Percentiles rank a stretch among this genome's conserved stretches.
These are phyloP conservation scores for Sicus ferrugineus DNA, from an alignment of 2,888 invertebrate species.

Conservation along the genomic window DNA sequence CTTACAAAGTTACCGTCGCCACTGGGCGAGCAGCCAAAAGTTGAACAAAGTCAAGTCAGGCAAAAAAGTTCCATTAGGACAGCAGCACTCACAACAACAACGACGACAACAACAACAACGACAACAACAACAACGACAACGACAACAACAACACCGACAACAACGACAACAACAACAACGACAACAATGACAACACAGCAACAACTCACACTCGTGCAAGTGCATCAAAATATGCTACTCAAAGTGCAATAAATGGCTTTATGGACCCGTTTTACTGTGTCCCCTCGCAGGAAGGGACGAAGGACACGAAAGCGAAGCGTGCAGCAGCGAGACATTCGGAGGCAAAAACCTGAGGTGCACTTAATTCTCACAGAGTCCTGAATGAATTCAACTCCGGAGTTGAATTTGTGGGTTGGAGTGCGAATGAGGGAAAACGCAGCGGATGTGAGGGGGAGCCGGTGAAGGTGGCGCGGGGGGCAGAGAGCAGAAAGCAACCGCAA, in stretches of 20 bases:
- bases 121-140: neutral
- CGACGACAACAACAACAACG: neutral
- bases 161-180: neutral
- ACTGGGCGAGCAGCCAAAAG: slow-evolving; percentile 21
- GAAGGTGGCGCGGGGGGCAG: too few species aligned
- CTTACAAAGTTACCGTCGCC: slow-evolving; percentile 5
- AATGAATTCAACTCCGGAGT: too few species aligned
- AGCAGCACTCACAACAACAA: neutral
- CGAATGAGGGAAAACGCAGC: too few species aligned
- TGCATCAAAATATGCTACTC: neutral
- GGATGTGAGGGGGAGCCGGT: too few species aligned
- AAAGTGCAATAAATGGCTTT: neutral
- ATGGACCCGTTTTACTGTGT: neutral
- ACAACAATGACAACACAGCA: neutral
- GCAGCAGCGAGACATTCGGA: too few species aligned
- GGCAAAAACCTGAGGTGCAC: too few species aligned
- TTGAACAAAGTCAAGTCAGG: slow-evolving; percentile 15
- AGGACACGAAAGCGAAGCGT: neutral
- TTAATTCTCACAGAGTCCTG: too few species aligned
- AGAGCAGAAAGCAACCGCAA: too few species aligned
- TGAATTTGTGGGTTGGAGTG: too few species aligned
- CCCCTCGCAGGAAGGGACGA: neutral
- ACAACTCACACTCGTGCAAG: neutral
- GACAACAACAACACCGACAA: neutral
- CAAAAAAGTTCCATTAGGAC: neutral